Evolutionary conservation across 1,140 invertebrate species (phyloP).

Genomic region (Zaprionus ornatus): DNA sequence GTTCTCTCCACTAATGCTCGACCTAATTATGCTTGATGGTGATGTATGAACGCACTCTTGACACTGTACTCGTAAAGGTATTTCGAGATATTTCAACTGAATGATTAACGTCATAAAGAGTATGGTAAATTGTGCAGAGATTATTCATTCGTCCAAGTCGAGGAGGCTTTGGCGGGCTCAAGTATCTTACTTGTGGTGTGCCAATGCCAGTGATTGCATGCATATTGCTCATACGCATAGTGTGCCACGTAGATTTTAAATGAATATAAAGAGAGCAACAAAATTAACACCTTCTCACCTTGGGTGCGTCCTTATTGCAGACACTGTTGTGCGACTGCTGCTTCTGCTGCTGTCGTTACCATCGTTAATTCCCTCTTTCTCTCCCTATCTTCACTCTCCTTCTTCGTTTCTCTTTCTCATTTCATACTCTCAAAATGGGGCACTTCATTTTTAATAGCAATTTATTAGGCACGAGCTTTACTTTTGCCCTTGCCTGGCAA

Average conservation of each 20-base stretch:
- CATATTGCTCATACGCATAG: conserved; percentile 31
- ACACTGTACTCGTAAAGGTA: background rate
- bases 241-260: conserved; percentile 8
- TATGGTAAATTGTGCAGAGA: background rate
- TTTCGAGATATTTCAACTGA: background rate
- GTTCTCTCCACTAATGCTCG: background rate
- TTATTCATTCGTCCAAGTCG: background rate
- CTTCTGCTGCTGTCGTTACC: conserved; percentile 15
- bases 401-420: background rate
- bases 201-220: conserved; percentile 17
- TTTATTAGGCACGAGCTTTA: conserved; percentile 47
- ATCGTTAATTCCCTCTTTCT: conserved; percentile 28
- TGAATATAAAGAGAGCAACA: conserved; percentile 6
- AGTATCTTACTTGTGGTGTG: conserved; percentile 6
- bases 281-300: conserved; percentile 27
- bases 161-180: background rate
- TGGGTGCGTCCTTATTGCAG: background rate
- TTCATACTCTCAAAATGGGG: conserved; percentile 21
- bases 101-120: conserved; percentile 11
- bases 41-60: background rate
- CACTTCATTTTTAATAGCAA: conserved; percentile 55
- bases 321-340: background rate
- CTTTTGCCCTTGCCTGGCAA: conserved; percentile 44
- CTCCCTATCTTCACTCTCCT: background rate
- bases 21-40: background rate